Evolutionary conservation across 2,797 vertebrate species (phyloP), one percentile per base, ranked within the genome.

Genomic region (Leptatherina wallacei): DNA sequence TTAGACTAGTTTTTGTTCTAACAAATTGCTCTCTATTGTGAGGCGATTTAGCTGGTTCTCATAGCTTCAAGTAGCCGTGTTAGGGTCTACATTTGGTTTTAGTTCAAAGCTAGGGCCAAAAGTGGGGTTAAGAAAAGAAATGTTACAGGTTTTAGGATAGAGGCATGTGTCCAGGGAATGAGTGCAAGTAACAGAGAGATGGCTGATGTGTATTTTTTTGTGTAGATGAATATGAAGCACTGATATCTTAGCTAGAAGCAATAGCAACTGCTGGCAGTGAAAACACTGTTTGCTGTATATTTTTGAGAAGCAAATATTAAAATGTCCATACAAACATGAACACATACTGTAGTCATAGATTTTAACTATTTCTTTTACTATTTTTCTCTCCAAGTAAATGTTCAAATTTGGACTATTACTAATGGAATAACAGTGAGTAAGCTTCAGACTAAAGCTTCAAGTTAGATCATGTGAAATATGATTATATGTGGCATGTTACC

Each of bases 401-500:
- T 7, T 36, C 9, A 36, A 36, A 36, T 36, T 36, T 6, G 2
- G n/a, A 49, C 18, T n/a, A 6, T 49, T 49, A 49, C 6, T 7
- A 49, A 49, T 49, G n/a, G 2, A 4, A 42, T n/a, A 49, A n/a
- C 20, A n/a, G 7, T n/a, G 7, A 49, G 2, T n/a, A 47, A 47
- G 44, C 18, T 47, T 14, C 3, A 52, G 20, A 54, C 7, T 6
- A 8, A 64, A 57, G 10, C n/a, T 36, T 60, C 2, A 56, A 66
- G 18, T 66, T 36, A 56, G 35, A 76, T 49, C 30, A 27, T 27
- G 52, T 36, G 47, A 65, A 72, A 65, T 62, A 30, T 58, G 60
- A 77, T 70, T 6, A 62, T 65, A 13, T 42, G 30, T 55, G 29
- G 35, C 69, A 59, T 71, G 57, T 66, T 40, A 64, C 29, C 24